Evolutionary conservation across 64 coral and sea anemone species (phyloP).

Genomic region (Montipora efflorescens): DNA sequence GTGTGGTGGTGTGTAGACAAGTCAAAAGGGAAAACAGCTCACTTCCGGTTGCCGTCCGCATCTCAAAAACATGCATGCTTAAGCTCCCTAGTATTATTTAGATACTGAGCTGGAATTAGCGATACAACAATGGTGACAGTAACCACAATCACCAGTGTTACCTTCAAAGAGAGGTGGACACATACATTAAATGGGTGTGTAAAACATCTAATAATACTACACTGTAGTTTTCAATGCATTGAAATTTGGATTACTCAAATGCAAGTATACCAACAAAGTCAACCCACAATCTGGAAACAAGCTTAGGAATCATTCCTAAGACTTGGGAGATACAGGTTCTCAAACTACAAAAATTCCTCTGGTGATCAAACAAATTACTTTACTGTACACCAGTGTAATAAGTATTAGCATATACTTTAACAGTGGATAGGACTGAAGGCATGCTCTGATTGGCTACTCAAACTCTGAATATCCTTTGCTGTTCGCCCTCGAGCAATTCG

Average conservation of each 20-base stretch:
- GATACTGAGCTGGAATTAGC: too few relatives aligned
- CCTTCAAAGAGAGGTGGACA: background rate
- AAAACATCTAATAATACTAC: background rate
- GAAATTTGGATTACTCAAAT: background rate
- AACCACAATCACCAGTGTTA: background rate
- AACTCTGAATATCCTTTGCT: slow-evolving; percentile 11
- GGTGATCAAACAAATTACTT: background rate
- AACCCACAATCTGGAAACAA: background rate
- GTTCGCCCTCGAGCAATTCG: background rate
- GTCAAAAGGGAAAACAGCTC: too few relatives aligned
- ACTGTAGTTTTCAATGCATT: background rate
- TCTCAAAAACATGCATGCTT: too few relatives aligned
- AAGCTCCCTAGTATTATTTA: too few relatives aligned
- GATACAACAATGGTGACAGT: background rate
- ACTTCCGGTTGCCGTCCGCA: too few relatives aligned
- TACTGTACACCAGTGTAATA: background rate
- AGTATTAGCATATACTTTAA: background rate
- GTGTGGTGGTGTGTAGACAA: too few relatives aligned
- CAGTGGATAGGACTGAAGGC: slow-evolving; percentile 7
- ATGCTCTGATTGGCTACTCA: slow-evolving; percentile 8
- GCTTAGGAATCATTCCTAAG: background rate
- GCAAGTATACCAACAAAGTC: background rate
- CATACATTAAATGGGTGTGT: background rate
- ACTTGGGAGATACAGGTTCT: background rate
- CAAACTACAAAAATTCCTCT: background rate